Percentiles rank a stretch among this genome's conserved stretches.
Evolutionary conservation across 2,113 vertebrate genomes (phyloP).

Genomic region (Periophthalmus modestus): DNA sequence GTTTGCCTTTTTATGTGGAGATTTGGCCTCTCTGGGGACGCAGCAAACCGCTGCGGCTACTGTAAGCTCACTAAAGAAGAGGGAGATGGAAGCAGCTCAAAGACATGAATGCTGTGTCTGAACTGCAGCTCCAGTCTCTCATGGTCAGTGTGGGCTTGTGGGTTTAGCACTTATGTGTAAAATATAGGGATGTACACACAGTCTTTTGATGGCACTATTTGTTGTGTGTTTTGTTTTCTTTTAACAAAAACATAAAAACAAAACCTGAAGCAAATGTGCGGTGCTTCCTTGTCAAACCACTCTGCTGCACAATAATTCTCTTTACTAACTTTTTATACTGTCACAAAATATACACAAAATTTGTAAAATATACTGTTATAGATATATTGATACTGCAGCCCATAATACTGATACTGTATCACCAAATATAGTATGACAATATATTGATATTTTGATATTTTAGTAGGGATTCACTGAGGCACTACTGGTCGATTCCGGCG

Average conservation of each 20-base stretch:
- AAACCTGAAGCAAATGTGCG: background rate
- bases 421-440: too few species aligned
- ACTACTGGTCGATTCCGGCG: too few species aligned
- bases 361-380: too few species aligned
- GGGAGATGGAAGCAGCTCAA: conserved; percentile 59
- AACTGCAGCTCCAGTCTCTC: conserved; percentile 36
- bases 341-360: too few species aligned
- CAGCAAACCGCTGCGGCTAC: conserved; percentile 62
- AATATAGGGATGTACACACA: conserved; percentile 22
- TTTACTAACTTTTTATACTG: too few species aligned
- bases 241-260: background rate
- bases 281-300: background rate
- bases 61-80: conserved; percentile 67
- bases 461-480: too few species aligned
- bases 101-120: conserved; percentile 51
- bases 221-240: background rate
- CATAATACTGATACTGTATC: too few species aligned
- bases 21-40: conserved; percentile 74
- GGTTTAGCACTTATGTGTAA: conserved; percentile 16
- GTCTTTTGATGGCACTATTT: conserved; percentile 5
- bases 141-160: conserved; percentile 38
- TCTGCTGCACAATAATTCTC: background rate
- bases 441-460: too few species aligned
- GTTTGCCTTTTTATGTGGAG: conserved; percentile 77
- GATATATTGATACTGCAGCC: too few species aligned